Conservation (phyloP, 2,888 invertebrate genomes). For the Phymatocera aterrima region DNA sequence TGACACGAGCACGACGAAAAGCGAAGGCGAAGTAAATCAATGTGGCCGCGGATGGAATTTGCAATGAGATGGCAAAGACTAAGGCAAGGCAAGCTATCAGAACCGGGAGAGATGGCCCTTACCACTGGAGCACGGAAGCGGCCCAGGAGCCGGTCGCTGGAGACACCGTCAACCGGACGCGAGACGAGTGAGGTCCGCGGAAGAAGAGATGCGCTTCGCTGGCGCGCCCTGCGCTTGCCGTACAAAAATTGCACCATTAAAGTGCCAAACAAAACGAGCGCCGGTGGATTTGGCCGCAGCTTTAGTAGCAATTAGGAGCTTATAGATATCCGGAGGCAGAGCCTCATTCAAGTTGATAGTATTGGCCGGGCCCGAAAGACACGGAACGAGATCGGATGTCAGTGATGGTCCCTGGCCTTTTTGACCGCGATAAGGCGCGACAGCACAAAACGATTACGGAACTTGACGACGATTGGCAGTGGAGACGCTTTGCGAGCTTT, state of each 20-base stretch:
- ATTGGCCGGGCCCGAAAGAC: neutral
- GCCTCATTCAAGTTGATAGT: conserved; percentile 10
- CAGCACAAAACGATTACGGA: neutral
- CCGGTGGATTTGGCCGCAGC: neutral
- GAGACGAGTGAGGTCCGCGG: neutral
- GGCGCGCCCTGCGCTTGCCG: neutral
- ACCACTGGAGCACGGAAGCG: neutral
- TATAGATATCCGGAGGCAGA: neutral
- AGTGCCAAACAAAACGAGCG: conserved; percentile 1
- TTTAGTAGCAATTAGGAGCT: conserved; percentile 1
- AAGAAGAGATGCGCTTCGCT: neutral
- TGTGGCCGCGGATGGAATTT: conserved; percentile 5
- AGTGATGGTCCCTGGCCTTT: neutral
- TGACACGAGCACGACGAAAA: neutral
- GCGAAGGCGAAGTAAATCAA: neutral
- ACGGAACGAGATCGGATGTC: neutral
- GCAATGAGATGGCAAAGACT: neutral
- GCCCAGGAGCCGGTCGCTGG: neutral
- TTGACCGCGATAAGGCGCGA: neutral
- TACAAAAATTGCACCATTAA: neutral
- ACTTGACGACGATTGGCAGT: neutral
- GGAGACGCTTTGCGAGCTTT: neutral
- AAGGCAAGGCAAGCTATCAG: neutral
- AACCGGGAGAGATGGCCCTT: neutral
- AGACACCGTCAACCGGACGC: neutral